A percentile compares a stretch with the other conserved stretches of the same genome.
Evolutionary conservation across 2,797 vertebrate genomes (phyloP).

Genomic region (Botia kubotai): DNA sequence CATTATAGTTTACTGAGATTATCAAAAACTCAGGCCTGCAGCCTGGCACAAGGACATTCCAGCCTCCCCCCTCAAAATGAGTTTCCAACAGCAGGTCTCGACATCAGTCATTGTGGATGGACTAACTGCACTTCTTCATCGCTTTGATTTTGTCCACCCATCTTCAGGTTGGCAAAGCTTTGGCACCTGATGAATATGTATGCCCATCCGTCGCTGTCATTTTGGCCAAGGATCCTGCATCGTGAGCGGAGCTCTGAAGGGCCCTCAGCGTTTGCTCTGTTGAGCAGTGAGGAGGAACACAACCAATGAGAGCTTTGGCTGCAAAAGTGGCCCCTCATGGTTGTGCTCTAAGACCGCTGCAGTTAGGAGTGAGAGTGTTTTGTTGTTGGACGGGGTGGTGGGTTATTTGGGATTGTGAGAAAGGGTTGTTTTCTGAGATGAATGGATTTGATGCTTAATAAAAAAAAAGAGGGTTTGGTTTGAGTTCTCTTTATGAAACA

Average conservation of each 20-base stretch:
- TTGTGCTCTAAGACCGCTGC: not conserved
- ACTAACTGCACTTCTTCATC: conserved; percentile 52
- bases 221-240: conserved; percentile 39
- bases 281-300: conserved; percentile 10
- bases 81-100: conserved; percentile 66
- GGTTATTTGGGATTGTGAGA: conserved; percentile 16
- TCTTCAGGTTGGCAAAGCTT: conserved; percentile 61
- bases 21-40: conserved; percentile 75
- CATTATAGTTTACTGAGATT: conserved; percentile 81
- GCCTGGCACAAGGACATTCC: conserved; percentile 66
- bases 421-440: conserved; percentile 46
- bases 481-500: conserved; percentile 21
- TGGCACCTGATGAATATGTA: conserved; percentile 61
- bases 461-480: conserved; percentile 10
- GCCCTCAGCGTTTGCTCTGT: conserved; percentile 19
- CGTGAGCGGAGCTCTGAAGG: conserved; percentile 29
- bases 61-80: conserved; percentile 71
- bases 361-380: conserved; percentile 6
- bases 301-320: conserved; percentile 24
- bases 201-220: conserved; percentile 28
- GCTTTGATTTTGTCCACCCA: conserved; percentile 40
- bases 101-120: conserved; percentile 67
- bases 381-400: not conserved
- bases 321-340: conserved; percentile 24
- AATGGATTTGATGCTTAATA: conserved; percentile 40